These are phyloP conservation scores for Tanypteryx hageni DNA, from an alignment of 2,888 invertebrate species.

Conservation along the genomic window DNA sequence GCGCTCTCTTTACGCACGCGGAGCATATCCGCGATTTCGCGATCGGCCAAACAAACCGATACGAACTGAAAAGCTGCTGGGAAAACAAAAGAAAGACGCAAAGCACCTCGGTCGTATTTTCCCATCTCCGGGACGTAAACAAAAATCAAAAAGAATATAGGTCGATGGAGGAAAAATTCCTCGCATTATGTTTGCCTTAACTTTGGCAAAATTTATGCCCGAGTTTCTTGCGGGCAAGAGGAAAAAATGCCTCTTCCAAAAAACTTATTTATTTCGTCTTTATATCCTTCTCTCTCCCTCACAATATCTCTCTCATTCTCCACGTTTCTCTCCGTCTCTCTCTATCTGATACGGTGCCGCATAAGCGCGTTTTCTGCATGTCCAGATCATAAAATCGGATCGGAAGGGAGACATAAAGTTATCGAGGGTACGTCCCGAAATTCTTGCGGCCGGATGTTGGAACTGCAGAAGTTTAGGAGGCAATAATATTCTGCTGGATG, in stretches of 20 bases:
- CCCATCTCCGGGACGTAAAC: background rate
- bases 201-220: background rate
- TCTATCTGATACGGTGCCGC: background rate
- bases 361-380: constrained; percentile 9
- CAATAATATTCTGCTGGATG: background rate
- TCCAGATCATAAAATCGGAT: background rate
- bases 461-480: background rate
- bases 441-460: background rate
- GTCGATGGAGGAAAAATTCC: background rate
- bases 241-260: background rate
- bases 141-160: too few species aligned
- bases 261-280: background rate
- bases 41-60: too few species aligned
- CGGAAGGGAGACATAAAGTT: constrained; percentile 8
- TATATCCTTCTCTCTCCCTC: background rate
- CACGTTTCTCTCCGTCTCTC: too few species aligned
- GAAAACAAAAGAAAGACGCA: background rate
- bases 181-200: background rate
- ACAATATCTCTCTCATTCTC: background rate
- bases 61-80: too few species aligned
- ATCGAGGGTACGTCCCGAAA: background rate
- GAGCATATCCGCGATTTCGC: too few species aligned
- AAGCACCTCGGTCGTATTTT: background rate
- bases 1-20: too few species aligned
- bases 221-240: background rate